Evolutionary conservation across 1,140 invertebrate genomes (phyloP).

Genomic region (Cyphomyrmex costatus): DNA sequence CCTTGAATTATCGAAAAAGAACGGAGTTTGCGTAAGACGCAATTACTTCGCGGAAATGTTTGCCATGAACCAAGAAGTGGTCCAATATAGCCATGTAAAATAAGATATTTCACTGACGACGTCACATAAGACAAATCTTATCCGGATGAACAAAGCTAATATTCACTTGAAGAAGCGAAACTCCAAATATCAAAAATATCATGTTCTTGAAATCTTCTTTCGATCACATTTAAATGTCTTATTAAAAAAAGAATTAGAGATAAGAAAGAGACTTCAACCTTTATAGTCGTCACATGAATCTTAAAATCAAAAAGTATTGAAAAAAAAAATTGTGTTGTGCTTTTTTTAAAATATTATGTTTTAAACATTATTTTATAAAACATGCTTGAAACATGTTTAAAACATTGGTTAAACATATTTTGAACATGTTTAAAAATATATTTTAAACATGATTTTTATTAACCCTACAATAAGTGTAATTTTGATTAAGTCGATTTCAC

Average conservation of each 20-base stretch:
- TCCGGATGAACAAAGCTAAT: not conserved
- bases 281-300: not conserved
- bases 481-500: too few relatives aligned
- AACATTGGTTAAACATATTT: too few relatives aligned
- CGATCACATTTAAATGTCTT: not conserved
- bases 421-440: too few relatives aligned
- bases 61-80: constrained; percentile 12
- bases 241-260: not conserved
- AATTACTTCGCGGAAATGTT: constrained; percentile 54
- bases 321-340: not conserved
- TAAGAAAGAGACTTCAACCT: not conserved
- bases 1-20: constrained; percentile 42
- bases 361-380: too few relatives aligned
- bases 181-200: not conserved
- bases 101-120: constrained; percentile 4
- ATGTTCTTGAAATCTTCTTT: not conserved
- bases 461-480: too few relatives aligned
- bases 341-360: too few relatives aligned
- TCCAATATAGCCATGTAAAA: not conserved
- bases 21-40: constrained; percentile 37
- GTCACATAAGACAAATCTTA: not conserved
- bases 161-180: not conserved
- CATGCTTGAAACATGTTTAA: too few relatives aligned
- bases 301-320: not conserved
- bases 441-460: too few relatives aligned